Evolutionary conservation across 35 echinoderm and acorn worm genomes (phyloP).

Genomic region (Lytechinus pictus): DNA sequence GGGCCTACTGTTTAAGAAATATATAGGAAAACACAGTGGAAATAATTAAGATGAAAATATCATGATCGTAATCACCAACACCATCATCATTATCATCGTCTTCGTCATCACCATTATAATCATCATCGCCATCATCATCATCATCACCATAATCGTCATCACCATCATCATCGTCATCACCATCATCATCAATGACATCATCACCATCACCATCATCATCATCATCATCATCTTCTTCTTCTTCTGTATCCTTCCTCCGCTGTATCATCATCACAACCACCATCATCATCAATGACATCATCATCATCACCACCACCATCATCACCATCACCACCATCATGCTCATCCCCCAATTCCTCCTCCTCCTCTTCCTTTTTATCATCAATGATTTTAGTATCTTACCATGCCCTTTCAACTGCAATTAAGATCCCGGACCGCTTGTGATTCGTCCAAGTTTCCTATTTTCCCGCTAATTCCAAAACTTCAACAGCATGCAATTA

Average conservation of each 20-base stretch:
- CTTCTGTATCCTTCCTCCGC: no score
- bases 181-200: not conserved
- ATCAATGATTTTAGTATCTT: not conserved
- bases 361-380: not conserved
- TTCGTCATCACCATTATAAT: no score
- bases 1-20: not conserved
- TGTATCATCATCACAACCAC: no score
- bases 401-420: no score
- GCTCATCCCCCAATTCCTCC: not conserved
- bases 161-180: not conserved
- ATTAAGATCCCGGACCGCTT: no score
- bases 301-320: constrained; percentile 31
- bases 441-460: no score
- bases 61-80: not conserved
- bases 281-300: constrained; percentile 15
- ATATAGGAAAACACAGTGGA: not conserved
- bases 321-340: not conserved
- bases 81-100: no score
- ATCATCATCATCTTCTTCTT: not conserved
- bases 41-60: no score
- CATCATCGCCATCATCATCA: no score
- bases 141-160: no score
- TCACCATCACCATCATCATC: not conserved
- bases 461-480: no score
- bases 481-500: no score